A percentile compares a stretch with the other conserved stretches of the same genome.
Evolutionary conservation across 1,140 invertebrate species (phyloP).

Genomic region (Harpegnathos saltator): DNA sequence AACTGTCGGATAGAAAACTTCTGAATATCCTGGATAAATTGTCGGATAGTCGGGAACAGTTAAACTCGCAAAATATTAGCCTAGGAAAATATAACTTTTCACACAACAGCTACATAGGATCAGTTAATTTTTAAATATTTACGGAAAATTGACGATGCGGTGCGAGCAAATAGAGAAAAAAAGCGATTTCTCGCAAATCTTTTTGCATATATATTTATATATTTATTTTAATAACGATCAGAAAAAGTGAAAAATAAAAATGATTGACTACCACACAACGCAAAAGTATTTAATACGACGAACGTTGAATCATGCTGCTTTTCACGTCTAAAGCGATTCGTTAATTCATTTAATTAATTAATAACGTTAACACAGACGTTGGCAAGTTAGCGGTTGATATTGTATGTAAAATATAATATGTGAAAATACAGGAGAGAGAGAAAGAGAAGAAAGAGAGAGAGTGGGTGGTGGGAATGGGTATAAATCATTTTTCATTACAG

Average conservation of each 20-base stretch:
- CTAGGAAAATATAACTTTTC: conserved; percentile 31
- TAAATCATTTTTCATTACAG: not conserved
- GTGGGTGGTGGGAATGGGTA: no score
- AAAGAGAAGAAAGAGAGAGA: no score
- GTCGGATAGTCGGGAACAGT: conserved; percentile 11
- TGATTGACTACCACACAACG: no score
- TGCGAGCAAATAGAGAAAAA: not conserved
- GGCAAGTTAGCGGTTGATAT: not conserved
- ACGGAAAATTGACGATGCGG: not conserved
- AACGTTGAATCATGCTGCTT: no score
- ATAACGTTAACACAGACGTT: no score
- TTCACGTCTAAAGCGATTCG: no score
- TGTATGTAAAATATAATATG: not conserved
- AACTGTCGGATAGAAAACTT: conserved; percentile 37
- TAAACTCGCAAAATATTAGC: conserved; percentile 44
- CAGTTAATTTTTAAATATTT: conserved; percentile 35
- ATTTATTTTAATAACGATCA: not conserved
- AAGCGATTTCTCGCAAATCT: not conserved
- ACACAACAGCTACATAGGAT: conserved; percentile 1
- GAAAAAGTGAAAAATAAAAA: not conserved
- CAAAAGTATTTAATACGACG: no score
- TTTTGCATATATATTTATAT: not conserved
- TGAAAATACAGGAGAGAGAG: not conserved
- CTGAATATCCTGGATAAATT: conserved; percentile 50
- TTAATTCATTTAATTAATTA: no score